Evolutionary conservation across 2,113 vertebrate species (phyloP), one percentile per base, ranked within the genome.

Genomic region (Salvelinus fontinalis): DNA sequence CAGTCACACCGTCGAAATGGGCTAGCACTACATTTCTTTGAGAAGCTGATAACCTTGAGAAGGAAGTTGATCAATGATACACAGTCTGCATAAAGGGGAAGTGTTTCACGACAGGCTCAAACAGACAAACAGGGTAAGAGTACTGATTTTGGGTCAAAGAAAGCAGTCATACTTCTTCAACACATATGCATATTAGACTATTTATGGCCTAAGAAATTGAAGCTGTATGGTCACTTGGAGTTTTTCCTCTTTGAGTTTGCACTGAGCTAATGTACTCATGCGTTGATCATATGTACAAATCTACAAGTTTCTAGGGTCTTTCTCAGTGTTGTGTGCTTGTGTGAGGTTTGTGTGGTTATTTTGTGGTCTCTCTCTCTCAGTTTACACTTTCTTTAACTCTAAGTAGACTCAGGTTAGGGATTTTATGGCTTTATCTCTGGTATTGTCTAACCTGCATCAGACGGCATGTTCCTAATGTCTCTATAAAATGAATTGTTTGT

Each of bases 401-500:
- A 62, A 13, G 39, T 62, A 24, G 60, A 70, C 69, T 83, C 39
- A 81, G 74, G 71, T 65, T 0, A 62, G 22, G 59, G n/a, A 62
- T 62, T 5, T 54, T 54, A 14, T 60, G 3, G 31, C 31, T 11
- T 12, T 44, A 44, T 44, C 39, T 12, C 39, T 44, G 9, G 0
- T 71, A 51, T 26, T 65, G 11, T 1, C 65, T 62, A 54, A 79
- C 64, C 27, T 26, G 34, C 66, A 11, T 11, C 6, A 67, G 2
- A 8, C 1, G n/a, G 18, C 16, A 26, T 68, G 51, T 16, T 16
- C 16, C 16, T 54, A 57, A 14, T 14, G 20, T 60, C 64, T 29
- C 71, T 44, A 44, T 12, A 44, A 9, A 44, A 11, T 44, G 8
- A 11, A 2, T 11, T 44, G 9, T 44, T 44, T 57, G 39, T 44